Conservation (phyloP, 1,140 invertebrate species). For the Dinothrombium tinctorium region DNA sequence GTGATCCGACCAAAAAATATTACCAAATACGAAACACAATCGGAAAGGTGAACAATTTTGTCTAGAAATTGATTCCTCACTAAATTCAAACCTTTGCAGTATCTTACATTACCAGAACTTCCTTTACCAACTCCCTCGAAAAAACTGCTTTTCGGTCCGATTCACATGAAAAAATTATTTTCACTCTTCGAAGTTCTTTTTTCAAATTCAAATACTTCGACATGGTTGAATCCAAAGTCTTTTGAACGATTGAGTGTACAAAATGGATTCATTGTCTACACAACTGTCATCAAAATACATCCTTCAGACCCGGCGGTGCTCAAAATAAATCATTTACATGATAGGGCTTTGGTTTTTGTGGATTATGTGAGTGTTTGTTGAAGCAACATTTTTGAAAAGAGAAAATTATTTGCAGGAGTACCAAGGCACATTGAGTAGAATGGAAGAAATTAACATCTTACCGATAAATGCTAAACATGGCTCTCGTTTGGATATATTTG, state of each 20-base stretch:
- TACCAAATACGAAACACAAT: conserved; percentile 21
- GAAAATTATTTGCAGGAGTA: no score
- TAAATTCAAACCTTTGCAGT: conserved; percentile 26
- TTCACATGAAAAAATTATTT: no score
- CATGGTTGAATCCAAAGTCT: background rate
- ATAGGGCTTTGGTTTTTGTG: conserved; percentile 46
- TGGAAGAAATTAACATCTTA: no score
- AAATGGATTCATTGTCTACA: conserved; percentile 44
- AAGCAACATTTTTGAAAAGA: no score
- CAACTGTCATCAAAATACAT: conserved; percentile 28
- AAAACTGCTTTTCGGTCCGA: no score
- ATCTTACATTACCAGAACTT: conserved; percentile 3
- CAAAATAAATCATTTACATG: conserved; percentile 30
- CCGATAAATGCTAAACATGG: no score
- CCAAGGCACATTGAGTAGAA: no score
- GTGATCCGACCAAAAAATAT: conserved; percentile 25
- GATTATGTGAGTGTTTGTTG: conserved; percentile 26
- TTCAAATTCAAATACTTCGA: no score
- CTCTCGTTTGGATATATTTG: no score
- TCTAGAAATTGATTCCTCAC: conserved; percentile 13
- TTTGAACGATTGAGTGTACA: conserved; percentile 7
- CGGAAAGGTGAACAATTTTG: conserved; percentile 7
- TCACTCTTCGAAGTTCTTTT: no score
- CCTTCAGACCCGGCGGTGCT: conserved; percentile 30
- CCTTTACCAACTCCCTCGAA: no score